These are phyloP conservation scores for Brachionus rotundiformis DNA, from an alignment of 1,140 invertebrate species.

Conservation along the genomic window DNA sequence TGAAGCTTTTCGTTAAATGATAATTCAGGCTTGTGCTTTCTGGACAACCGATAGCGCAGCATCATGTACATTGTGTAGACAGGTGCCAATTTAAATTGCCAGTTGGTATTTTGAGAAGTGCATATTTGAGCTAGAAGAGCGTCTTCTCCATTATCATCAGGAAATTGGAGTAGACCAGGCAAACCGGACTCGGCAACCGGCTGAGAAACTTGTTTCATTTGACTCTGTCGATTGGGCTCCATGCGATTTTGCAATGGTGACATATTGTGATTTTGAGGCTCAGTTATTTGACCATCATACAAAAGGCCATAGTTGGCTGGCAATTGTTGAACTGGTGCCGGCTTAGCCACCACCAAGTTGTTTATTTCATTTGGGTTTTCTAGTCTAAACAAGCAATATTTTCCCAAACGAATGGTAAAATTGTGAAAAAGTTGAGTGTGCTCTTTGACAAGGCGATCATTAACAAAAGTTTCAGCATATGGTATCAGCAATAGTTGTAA, in stretches of 20 bases:
- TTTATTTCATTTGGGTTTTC: conserved; percentile 73
- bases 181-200: not conserved
- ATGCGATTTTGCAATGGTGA: not conserved
- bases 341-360: not conserved
- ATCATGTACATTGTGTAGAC: conserved; percentile 92
- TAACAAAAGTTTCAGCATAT: conserved; percentile 88
- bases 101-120: not conserved
- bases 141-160: conserved; percentile 1
- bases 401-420: conserved; percentile 69
- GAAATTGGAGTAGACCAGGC: conserved; percentile 45
- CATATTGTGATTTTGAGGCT: not conserved
- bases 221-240: conserved; percentile 28
- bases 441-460: conserved; percentile 85
- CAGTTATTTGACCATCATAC: conserved; percentile 38
- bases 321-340: not conserved
- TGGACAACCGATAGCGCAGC: conserved; percentile 83
- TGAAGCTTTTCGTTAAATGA: conserved; percentile 85
- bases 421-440: conserved; percentile 80
- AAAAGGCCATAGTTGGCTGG: conserved; percentile 26
- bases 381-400: conserved; percentile 85
- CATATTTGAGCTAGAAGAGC: conserved; percentile 31
- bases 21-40: conserved; percentile 85
- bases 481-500: conserved; percentile 88
- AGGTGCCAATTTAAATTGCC: conserved; percentile 75
- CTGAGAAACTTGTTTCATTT: not conserved